Evolutionary conservation across 2,113 vertebrate species (phyloP).

Genomic region (Myotis brandtii): DNA sequence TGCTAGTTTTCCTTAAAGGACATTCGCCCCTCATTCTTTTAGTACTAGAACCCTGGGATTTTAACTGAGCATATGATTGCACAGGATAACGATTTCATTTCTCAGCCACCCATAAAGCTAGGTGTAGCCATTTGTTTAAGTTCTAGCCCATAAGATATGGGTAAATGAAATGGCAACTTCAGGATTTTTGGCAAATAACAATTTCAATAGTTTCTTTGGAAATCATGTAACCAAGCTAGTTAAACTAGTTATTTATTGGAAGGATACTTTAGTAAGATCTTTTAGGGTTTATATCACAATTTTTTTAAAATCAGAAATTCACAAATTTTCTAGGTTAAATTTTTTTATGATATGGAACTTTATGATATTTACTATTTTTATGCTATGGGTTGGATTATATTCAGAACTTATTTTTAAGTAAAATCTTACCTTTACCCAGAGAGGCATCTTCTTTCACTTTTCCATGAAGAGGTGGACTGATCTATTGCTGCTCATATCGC

Average conservation of each 20-base stretch:
- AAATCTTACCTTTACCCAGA: background rate
- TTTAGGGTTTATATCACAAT: background rate
- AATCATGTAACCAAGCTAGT: background rate
- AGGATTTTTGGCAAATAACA: conserved; percentile 10
- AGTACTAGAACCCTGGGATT: background rate
- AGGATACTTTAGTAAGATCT: background rate
- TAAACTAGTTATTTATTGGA: background rate
- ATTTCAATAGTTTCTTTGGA: conserved; percentile 20
- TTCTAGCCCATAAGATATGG: background rate
- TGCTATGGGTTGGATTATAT: background rate
- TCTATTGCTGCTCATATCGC: background rate
- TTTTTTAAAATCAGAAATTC: background rate
- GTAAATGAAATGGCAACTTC: background rate
- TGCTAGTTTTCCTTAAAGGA: background rate
- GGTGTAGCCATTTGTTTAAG: background rate
- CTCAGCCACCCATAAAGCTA: background rate
- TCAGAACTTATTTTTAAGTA: background rate
- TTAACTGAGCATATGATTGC: background rate
- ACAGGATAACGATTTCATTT: background rate
- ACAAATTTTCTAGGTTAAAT: background rate
- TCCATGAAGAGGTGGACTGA: background rate
- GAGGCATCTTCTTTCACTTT: background rate
- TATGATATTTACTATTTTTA: background rate
- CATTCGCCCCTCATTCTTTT: background rate
- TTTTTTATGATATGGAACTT: background rate